Evolutionary conservation across 2,888 invertebrate genomes (phyloP).

Genomic region (Cetonia aurata): DNA sequence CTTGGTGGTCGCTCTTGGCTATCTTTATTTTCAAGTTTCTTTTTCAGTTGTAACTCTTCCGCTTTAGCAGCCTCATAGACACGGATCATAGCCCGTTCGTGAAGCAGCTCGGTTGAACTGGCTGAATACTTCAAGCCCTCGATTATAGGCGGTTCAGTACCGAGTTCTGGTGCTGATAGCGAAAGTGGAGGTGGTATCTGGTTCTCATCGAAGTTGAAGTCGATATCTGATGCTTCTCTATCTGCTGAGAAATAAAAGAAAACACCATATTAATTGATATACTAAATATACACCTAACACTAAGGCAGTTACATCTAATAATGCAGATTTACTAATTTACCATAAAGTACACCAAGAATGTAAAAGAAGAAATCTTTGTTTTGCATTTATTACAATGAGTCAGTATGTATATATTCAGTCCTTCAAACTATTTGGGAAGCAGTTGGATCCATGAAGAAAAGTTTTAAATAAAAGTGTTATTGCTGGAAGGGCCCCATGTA

Average conservation of each 20-base stretch:
- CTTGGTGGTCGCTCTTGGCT: constrained; percentile 52
- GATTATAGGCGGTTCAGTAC: constrained; percentile 71
- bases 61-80: constrained; percentile 83
- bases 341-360: no score
- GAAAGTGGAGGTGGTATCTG: constrained; percentile 84
- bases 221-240: constrained; percentile 60
- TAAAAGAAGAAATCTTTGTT: no score
- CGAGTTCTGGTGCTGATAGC: constrained; percentile 84
- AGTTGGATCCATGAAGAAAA: no score
- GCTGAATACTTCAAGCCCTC: constrained; percentile 77
- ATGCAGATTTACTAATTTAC: no score
- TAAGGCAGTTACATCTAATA: no score
- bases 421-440: no score
- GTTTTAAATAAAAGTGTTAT: no score
- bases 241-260: constrained; percentile 47
- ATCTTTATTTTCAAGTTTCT: constrained; percentile 54
- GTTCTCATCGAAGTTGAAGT: constrained; percentile 76
- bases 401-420: no score
- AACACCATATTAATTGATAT: background rate
- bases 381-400: no score
- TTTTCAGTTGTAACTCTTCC: constrained; percentile 74
- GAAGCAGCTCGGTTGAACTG: constrained; percentile 86
- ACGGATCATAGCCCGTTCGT: constrained; percentile 85
- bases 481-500: no score
- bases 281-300: no score